A percentile compares a stretch with the other conserved stretches of the same genome.
phyloP scores from a whole-genome alignment of 2,797 vertebrate species.

The Myripristis murdjan region DNA sequence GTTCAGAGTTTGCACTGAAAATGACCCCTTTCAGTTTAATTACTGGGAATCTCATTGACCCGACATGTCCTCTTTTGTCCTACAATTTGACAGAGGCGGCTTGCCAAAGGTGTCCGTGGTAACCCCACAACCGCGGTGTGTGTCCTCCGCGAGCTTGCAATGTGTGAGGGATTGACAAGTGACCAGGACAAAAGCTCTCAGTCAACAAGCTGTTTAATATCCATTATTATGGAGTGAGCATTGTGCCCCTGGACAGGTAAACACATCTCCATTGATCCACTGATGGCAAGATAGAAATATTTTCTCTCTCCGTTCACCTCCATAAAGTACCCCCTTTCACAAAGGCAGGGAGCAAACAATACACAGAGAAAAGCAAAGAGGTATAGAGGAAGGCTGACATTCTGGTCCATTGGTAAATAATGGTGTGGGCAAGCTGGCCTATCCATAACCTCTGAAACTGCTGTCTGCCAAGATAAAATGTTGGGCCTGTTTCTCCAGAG shows the following conservation, averaged over 20 bases:
- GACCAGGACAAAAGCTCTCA: conserved; percentile 92
- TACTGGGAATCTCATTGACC: conserved; percentile 72
- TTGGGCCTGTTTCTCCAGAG: conserved; percentile 87
- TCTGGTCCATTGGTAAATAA: conserved; percentile 94
- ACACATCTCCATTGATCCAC: conserved; percentile 97
- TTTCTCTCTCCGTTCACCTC: conserved; percentile 88
- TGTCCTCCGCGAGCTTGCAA: conserved; percentile 86
- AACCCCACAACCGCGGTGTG: conserved; percentile 68
- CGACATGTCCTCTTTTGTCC: conserved; percentile 71
- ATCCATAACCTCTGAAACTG: conserved; percentile 93
- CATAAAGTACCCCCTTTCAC: conserved; percentile 91
- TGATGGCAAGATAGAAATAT: conserved; percentile 93
- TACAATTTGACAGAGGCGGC: conserved; percentile 81
- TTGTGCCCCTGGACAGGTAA: conserved; percentile 90
- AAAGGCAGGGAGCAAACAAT: conserved; percentile 94
- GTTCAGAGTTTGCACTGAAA: conserved; percentile 66
- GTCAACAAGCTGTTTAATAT: conserved; percentile 95
- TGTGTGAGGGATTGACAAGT: conserved; percentile 91
- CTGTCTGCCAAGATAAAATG: conserved; percentile 93
- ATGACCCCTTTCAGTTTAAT: conserved; percentile 81
- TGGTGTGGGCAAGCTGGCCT: conserved; percentile 86
- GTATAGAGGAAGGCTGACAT: conserved; percentile 88
- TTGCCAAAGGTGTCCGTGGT: conserved; percentile 82
- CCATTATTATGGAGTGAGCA: conserved; percentile 95
- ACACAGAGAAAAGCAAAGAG: conserved; percentile 87